Evolutionary conservation across 2,888 invertebrate genomes (phyloP), one percentile per base, ranked within the genome.

Genomic region (Aelia acuminata): DNA sequence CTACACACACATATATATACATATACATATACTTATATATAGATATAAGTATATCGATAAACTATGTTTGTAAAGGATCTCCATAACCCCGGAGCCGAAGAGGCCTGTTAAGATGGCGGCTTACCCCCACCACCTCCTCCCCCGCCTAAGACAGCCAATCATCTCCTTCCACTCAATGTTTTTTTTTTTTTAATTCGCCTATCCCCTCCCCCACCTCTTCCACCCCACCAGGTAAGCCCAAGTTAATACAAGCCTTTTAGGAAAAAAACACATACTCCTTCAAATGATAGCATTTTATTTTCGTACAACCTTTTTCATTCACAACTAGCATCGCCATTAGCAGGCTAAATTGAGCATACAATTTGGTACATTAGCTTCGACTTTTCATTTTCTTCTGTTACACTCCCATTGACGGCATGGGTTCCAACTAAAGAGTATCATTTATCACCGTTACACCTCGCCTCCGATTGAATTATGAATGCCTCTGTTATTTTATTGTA

Each of bases 251-350:
- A 47, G 43, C 43, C 80, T 80, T 80, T 80, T 80, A 80, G 43
- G n/a, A 80, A 80, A 80, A 53, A 70, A 43, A 80, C 43, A 80
- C 80, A 80, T 13, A 80, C 80, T 22, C 50, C 7, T 49, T 50
- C 50, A 85, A 85, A 85, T 85, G 85, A 85, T 85, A 85, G 85
- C 85, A 85, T 53, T 85, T 85, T 85, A 85, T 85, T 53, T 85
- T 85, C 85, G 53, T 85, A 85, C 85, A 53, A 39, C 43, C 43
- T 80, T 80, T 80, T 80, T 53, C 85, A 49, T 53, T 85, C 53
- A 49, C 39, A 53, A 85, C 49, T 53, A 39, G 39, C n/a, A 50
- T 15, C 57, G 43, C 80, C 80, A 85, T 85, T 53, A 85, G 53
- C 50, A 13, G 50, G n/a, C 50, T 85, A 85, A 85, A 85, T 85